Evolutionary conservation across 1,140 invertebrate species (phyloP).

Genomic region (Agrilus planipennis): DNA sequence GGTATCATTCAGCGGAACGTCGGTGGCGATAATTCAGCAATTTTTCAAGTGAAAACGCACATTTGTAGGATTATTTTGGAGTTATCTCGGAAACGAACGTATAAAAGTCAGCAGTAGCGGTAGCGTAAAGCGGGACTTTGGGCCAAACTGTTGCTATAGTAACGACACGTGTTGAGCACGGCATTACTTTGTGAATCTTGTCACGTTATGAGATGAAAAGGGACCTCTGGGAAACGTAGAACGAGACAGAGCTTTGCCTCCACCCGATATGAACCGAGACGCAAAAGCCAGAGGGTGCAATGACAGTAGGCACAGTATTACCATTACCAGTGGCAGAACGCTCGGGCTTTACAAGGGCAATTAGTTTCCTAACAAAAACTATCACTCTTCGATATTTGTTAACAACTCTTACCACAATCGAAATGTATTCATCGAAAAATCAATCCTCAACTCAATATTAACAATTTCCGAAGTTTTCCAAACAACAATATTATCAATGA

Average conservation of each 20-base stretch:
- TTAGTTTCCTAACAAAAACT: no score
- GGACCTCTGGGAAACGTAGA: slow-evolving; percentile 28
- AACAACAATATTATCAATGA: no score
- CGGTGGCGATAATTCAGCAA: slow-evolving; percentile 11
- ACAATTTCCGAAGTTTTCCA: no score
- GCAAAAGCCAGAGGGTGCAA: slow-evolving; percentile 6
- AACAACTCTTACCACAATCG: no score
- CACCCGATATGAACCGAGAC: slow-evolving; percentile 13
- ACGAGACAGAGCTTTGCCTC: slow-evolving; percentile 22
- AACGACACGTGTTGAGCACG: slow-evolving; percentile 35
- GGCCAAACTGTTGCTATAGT: slow-evolving; percentile 31
- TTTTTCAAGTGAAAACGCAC: slow-evolving; percentile 17
- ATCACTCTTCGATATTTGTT: no score
- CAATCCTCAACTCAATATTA: no score
- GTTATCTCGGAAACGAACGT: slow-evolving; percentile 21
- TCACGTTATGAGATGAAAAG: slow-evolving; percentile 35
- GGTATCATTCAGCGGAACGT: slow-evolving; percentile 1
- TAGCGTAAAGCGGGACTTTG: slow-evolving; percentile 22
- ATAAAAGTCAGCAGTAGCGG: slow-evolving; percentile 15
- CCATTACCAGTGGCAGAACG: no score
- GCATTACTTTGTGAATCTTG: slow-evolving; percentile 35
- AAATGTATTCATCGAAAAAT: no score
- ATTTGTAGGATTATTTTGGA: slow-evolving; percentile 25
- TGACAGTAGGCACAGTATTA: no score
- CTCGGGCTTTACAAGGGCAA: no score